Conservation (phyloP, 2,797 vertebrate genomes). For the Mus spretus region DNA sequence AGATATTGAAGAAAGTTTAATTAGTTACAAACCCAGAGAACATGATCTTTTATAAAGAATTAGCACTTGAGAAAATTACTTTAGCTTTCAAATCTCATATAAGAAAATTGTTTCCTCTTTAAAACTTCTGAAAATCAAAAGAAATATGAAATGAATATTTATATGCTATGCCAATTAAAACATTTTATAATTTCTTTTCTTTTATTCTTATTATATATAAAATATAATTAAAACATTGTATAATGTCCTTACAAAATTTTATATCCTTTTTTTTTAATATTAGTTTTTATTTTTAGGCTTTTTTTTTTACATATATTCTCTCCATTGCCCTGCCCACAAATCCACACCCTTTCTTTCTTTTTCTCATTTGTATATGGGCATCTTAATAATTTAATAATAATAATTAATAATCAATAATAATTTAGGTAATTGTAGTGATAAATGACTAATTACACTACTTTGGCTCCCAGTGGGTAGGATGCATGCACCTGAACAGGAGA, state of each 20-base stretch:
- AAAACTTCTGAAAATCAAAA: neutral
- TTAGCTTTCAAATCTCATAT: neutral
- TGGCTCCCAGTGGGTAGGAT: too few relatives aligned
- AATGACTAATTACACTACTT: neutral
- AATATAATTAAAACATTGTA: neutral
- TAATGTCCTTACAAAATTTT: neutral
- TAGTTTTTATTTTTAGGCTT: neutral
- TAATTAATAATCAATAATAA: neutral
- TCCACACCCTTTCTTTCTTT: neutral
- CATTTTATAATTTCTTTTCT: neutral
- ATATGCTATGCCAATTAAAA: neutral
- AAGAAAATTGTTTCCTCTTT: slow-evolving; percentile 1
- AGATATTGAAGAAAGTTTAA: neutral
- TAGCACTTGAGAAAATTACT: neutral
- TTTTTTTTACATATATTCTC: neutral
- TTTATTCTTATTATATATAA: slow-evolving; percentile 10
- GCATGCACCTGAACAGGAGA: too few relatives aligned
- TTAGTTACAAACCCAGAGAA: neutral
- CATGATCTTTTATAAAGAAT: neutral
- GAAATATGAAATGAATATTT: neutral
- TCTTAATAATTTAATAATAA: neutral
- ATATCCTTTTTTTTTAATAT: neutral
- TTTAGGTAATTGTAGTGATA: too few relatives aligned
- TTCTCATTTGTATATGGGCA: too few relatives aligned
- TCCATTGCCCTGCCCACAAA: neutral